Percentiles rank a stretch among this genome's conserved stretches.
These are phyloP conservation scores for Dicentrarchus labrax DNA, from an alignment of 2,113 vertebrate genomes.

Conservation along the genomic window DNA sequence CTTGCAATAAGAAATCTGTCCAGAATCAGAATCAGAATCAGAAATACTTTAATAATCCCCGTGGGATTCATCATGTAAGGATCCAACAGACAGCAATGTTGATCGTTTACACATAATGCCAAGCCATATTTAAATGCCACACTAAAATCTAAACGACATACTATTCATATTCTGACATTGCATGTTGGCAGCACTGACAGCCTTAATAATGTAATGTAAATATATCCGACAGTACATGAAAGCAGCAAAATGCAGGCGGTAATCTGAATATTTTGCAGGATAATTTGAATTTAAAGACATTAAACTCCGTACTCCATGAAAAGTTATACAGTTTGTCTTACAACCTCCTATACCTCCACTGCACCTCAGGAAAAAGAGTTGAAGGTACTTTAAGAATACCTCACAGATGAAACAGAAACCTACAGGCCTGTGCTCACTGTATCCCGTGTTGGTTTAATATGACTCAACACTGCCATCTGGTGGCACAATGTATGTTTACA, in stretches of 20 bases:
- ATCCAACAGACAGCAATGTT: not conserved
- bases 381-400: not conserved
- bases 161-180: not conserved
- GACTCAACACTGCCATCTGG: constrained; percentile 54
- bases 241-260: not conserved
- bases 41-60: too few species aligned
- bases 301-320: not conserved
- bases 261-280: not conserved
- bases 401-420: not conserved
- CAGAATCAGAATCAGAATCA: too few species aligned
- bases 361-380: not conserved
- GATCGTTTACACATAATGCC: not conserved
- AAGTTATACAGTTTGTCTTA: not conserved
- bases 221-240: not conserved
- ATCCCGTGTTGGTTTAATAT: not conserved
- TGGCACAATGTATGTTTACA: not conserved
- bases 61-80: not conserved
- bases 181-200: not conserved
- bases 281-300: not conserved
- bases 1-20: not conserved
- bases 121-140: not conserved
- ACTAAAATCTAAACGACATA: not conserved
- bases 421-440: rapidly evolving
- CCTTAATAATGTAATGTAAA: not conserved
- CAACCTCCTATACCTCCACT: not conserved